Evolutionary conservation across 2,113 vertebrate genomes (phyloP).

Genomic region (Nerophis ophidion): DNA sequence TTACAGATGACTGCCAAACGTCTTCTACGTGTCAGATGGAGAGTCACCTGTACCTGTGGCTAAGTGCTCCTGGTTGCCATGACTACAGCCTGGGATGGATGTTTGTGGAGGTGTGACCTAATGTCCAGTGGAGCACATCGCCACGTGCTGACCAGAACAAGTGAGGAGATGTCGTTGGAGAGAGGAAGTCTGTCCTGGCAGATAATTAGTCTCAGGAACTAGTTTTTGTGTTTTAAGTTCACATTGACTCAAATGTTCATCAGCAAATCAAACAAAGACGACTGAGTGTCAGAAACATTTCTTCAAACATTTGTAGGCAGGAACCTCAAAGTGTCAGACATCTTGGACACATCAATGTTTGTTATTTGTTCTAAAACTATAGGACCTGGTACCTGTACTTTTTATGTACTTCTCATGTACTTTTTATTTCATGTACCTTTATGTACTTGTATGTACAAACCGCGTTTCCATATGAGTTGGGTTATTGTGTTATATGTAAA

Average conservation of each 20-base stretch:
- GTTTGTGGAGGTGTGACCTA: not conserved
- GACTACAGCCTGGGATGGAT: not conserved
- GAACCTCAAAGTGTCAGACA: not conserved
- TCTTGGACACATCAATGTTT: not conserved
- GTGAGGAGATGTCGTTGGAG: not conserved
- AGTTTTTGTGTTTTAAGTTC: too few relatives aligned
- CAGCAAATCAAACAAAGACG: not conserved
- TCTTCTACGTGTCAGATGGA: conserved; percentile 26
- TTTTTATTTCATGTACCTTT: too few relatives aligned
- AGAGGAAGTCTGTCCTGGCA: not conserved
- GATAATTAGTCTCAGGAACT: too few relatives aligned
- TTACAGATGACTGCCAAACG: conserved; percentile 35
- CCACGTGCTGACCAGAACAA: not conserved
- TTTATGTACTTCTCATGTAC: too few relatives aligned
- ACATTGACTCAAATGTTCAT: not conserved
- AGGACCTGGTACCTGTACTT: too few relatives aligned
- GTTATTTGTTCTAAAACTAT: too few relatives aligned
- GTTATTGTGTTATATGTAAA: too few relatives aligned
- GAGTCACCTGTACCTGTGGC: conserved; percentile 21
- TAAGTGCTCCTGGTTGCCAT: conserved; percentile 1
- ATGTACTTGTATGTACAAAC: too few relatives aligned
- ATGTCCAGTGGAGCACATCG: not conserved
- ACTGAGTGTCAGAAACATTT: not conserved
- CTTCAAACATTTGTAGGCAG: not conserved
- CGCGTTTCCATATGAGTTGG: too few relatives aligned